Percentiles rank a stretch among this genome's conserved stretches.
Evolutionary conservation across 1,140 invertebrate genomes (phyloP).

Genomic region (Aphelenchoides fujianensis): DNA sequence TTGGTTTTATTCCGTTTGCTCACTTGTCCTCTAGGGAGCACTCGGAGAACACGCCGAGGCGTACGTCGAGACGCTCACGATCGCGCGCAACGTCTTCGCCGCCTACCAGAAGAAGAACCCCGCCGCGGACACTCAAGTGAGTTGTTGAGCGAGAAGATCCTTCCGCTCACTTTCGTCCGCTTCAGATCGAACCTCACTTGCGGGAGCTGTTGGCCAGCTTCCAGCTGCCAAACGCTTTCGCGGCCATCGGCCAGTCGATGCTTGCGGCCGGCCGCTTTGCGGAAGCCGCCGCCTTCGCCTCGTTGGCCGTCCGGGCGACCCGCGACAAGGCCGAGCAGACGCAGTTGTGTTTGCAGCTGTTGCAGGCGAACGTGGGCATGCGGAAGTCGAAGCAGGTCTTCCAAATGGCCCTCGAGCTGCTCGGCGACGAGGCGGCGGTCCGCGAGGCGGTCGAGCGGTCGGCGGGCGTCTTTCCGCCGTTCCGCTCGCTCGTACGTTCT

Average conservation of each 20-base stretch:
- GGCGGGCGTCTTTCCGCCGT: background rate
- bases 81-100: slow-evolving; percentile 4
- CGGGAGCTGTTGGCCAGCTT: background rate
- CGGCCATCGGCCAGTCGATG: slow-evolving; percentile 7
- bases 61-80: background rate
- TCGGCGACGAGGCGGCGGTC: slow-evolving; percentile 3
- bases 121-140: background rate
- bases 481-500: background rate
- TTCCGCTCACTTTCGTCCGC: background rate
- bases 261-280: background rate
- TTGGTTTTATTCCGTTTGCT: background rate
- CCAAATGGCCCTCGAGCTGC: background rate
- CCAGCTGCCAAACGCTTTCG: background rate
- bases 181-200: slow-evolving; percentile 8
- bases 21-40: background rate
- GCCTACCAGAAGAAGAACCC: background rate
- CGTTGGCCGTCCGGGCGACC: slow-evolving; percentile 11
- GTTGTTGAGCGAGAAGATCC: background rate
- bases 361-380: slow-evolving; percentile 10
- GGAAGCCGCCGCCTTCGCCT: background rate
- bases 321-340: slow-evolving; percentile 8
- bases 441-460: background rate
- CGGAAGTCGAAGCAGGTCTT: background rate
- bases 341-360: background rate
- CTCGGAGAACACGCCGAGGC: background rate